Evolutionary conservation across 2,797 vertebrate genomes (phyloP), one percentile per base, ranked within the genome.

Genomic region (Borostomias antarcticus): DNA sequence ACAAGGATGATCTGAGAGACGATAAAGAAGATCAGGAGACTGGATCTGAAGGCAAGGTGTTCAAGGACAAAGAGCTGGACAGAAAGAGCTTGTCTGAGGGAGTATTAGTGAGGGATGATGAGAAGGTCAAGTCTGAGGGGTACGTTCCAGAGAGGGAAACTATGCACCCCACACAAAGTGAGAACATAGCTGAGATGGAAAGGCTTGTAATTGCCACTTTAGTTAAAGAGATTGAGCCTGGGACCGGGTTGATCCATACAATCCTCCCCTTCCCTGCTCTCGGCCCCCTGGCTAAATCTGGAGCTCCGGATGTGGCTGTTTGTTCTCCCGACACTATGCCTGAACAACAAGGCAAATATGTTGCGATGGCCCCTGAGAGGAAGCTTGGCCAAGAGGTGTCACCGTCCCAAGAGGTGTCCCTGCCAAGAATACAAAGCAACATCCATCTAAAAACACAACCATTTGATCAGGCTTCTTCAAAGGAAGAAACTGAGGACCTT

Each of bases 241-340:
- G 65, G 7, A 62, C 32, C 19, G 50, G 29, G 61, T 19, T 8
- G 29, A 47, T 32, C 48, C 47, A 32, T 29, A 40, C 30, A 89
- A 62, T 71, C 60, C 11, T 64, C 81, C 35, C 74, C 66, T 1
- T 89, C 30, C 26, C 26, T 4, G 11, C 30, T 53, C 26, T 85
- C 59, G 69, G 67, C 0, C 70, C 48, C 26, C 81, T 69, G 4
- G 85, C 88, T 63, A 83, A 77, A 61, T 50, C 25, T 0, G 60
- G 70, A 5, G 68, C 86, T 67, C 79, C 82, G 58, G 84, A 75
- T 0, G 85, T 86, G 0, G 0, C 68, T 2, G 71, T 76, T 25
- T 75, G 70, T 64, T 77, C 76, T 68, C 63, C 73, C 0, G 62
- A 66, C 28, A 63, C 25, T 9, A 50, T 72, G 30, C 60, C 53